These are phyloP conservation scores for Caenorhabditis latens DNA, from an alignment of 1,140 invertebrate species.

Conservation along the genomic window DNA sequence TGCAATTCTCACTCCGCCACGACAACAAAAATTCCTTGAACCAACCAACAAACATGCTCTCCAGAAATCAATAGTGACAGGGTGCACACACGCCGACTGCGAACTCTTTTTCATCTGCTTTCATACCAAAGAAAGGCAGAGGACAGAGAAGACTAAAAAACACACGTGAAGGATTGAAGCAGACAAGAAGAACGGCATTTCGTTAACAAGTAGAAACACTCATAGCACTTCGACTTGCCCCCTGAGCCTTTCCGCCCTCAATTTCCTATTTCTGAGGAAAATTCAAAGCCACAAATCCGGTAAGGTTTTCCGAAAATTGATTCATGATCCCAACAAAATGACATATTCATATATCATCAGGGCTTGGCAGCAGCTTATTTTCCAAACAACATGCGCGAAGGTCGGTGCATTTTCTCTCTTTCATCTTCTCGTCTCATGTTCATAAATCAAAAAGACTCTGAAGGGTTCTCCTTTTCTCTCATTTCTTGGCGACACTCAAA, in stretches of 20 bases:
- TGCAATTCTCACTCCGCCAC: slow-evolving; percentile 12
- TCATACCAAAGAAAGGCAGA: background rate
- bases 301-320: slow-evolving; percentile 46
- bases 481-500: background rate
- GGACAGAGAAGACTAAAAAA: slow-evolving; percentile 37
- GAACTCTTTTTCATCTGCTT: slow-evolving; percentile 10
- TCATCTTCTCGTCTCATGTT: background rate
- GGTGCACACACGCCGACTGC: slow-evolving; percentile 30
- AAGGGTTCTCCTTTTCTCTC: background rate
- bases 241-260: background rate
- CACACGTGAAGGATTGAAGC: slow-evolving; percentile 13
- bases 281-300: slow-evolving; percentile 37
- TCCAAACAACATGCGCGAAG: slow-evolving; percentile 16
- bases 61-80: slow-evolving; percentile 53
- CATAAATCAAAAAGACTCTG: background rate
- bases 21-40: background rate
- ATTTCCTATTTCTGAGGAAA: background rate
- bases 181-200: slow-evolving; percentile 48
- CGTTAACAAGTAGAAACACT: slow-evolving; percentile 42
- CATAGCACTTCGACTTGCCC: background rate
- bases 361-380: slow-evolving; percentile 51
- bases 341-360: slow-evolving; percentile 44
- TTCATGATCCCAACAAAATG: slow-evolving; percentile 35
- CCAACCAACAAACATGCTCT: slow-evolving; percentile 22
- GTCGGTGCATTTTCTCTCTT: slow-evolving; percentile 28